A percentile compares a stretch with the other conserved stretches of the same genome.
Evolutionary conservation across 2,113 vertebrate genomes (phyloP).

Genomic region (Equus quagga): DNA sequence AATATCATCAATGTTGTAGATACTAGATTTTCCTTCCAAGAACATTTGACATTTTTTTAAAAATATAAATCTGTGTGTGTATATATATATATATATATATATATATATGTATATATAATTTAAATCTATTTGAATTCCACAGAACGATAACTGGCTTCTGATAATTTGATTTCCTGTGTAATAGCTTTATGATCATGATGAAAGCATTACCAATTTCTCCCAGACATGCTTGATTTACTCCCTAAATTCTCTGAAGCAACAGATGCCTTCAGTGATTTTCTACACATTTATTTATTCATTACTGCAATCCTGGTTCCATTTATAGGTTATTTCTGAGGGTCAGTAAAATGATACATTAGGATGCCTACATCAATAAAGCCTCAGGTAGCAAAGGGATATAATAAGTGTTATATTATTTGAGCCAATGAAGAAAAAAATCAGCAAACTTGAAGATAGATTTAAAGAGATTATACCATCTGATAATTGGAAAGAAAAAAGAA

Average conservation of each 20-base stretch:
- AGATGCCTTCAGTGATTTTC: slow-evolving; percentile 54
- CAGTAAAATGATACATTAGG: slow-evolving; percentile 30
- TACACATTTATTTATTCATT: slow-evolving; percentile 64
- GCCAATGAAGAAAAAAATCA: background rate
- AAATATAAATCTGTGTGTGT: background rate
- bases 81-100: background rate
- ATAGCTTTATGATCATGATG: background rate
- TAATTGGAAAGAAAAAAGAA: background rate
- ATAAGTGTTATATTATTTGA: background rate
- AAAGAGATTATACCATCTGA: background rate
- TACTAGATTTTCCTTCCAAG: background rate
- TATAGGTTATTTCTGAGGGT: background rate
- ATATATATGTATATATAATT: background rate
- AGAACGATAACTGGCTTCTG: slow-evolving; percentile 49
- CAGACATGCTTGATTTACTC: slow-evolving; percentile 56
- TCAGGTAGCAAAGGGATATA: background rate
- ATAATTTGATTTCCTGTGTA: slow-evolving; percentile 61
- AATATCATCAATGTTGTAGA: background rate
- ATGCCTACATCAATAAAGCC: slow-evolving; percentile 17
- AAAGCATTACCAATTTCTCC: slow-evolving; percentile 54
- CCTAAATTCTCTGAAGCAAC: slow-evolving; percentile 43
- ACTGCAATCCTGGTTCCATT: slow-evolving; percentile 34
- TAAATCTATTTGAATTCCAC: slow-evolving; percentile 31
- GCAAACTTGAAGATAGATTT: background rate
- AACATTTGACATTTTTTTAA: background rate